A percentile compares a stretch with the other conserved stretches of the same genome.
These are phyloP conservation scores for Pseudomugil tenellus DNA, from an alignment of 2,797 vertebrate species.

Conservation along the genomic window DNA sequence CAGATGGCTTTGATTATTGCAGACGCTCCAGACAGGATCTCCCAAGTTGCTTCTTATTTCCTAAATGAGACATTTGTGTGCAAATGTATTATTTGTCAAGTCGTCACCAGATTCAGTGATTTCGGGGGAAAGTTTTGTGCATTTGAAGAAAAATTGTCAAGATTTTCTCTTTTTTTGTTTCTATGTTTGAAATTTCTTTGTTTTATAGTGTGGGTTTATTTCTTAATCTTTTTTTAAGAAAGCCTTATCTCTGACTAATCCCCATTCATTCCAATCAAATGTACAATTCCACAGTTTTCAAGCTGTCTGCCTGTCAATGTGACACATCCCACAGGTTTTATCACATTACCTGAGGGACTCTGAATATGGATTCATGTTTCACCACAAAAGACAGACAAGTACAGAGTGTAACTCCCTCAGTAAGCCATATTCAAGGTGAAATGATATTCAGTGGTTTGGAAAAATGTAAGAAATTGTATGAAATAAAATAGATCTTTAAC, in stretches of 20 bases:
- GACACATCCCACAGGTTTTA: conserved; percentile 12
- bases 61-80: conserved; percentile 79
- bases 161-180: conserved; percentile 15
- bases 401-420: conserved; percentile 4
- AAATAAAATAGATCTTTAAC: no score
- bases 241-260: conserved; percentile 16
- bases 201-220: background rate
- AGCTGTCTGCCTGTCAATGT: conserved; percentile 23
- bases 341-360: conserved; percentile 36
- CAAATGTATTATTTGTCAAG: conserved; percentile 74
- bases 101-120: conserved; percentile 56
- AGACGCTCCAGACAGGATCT: conserved; percentile 66
- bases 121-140: conserved; percentile 50
- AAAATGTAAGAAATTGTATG: conserved; percentile 36
- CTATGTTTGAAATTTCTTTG: conserved; percentile 10
- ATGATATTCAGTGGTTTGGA: conserved; percentile 27
- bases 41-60: conserved; percentile 67
- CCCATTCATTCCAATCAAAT: background rate
- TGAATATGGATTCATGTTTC: conserved; percentile 24
- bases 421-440: conserved; percentile 28
- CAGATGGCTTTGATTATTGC: conserved; percentile 81
- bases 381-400: conserved; percentile 25
- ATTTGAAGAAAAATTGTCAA: conserved; percentile 9
- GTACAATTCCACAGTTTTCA: conserved; percentile 24
- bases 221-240: conserved; percentile 13